Evolutionary conservation across 2,888 invertebrate species (phyloP), one percentile per base, ranked within the genome.

Genomic region (Cheilosia impressa): DNA sequence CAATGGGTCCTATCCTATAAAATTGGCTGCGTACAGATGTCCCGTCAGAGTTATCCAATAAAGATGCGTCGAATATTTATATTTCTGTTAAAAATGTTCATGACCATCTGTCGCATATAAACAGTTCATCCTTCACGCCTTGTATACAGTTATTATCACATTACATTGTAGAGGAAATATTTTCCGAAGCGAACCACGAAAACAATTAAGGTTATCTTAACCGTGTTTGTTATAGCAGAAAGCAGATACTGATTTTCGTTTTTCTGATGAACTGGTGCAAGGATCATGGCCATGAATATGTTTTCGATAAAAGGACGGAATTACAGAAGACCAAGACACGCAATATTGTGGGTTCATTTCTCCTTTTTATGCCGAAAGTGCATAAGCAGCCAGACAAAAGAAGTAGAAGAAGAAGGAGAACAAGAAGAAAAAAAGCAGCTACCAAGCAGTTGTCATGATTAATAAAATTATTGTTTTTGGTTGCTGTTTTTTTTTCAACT

Each of bases 401-500:
- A 27, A 22, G 19, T 45, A 45, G 24, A 43, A 31, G 19, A 27
- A n/a, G n/a, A 41, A 22, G 2, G 22, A 34, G 66, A 66, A 13
- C 6, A 41, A 19, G 5, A 50, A 52, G n/a, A 81, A 69, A 62
- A 69, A 27, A 69, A 63, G 57, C 34, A 76, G 63, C 47, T 58
- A 57, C 57, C 58, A 65, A 71, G 76, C 76, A 71, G 69, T 81
- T 81, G 81, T 76, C 81, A 76, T 81, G 81, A 81, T 81, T 76
- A 81, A 76, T 81, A 81, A 81, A 81, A 76, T 81, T 81, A 76
- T 76, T 81, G 62, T 81, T 75, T 73, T 80, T 38, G 17, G 55
- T 60, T 47, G 2, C 24, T 27, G 6, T 55, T 19, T 68, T 52
- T 10, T 45, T 45, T 13, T 5, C 17, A 45, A 19, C 47, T 47